Evolutionary conservation across 1,140 invertebrate genomes (phyloP), one percentile per base, ranked within the genome.

Genomic region (Stratiolaelaps scimitus): DNA sequence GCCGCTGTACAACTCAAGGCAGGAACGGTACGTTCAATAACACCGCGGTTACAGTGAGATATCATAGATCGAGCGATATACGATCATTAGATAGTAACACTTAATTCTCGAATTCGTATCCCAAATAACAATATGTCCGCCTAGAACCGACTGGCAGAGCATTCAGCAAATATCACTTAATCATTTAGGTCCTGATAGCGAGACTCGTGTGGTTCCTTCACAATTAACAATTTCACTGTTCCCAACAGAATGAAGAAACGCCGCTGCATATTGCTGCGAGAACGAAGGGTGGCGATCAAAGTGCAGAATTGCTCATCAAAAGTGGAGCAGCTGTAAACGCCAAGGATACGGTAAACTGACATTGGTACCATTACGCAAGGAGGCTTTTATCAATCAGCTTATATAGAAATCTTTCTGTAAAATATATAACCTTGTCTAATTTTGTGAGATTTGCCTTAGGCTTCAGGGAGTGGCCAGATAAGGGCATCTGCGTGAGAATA

Each of bases 301-400:
- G 93, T 78, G 93, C 91, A 10, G 81, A 96, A 68, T 96, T 98
- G 92, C 76, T 98, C 67, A 76, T 98, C 2, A 98, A 98, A 77
- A 94, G 90, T 15, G 95, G 95, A 4, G 94, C 94, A 10, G 87
- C 92, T 68, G 88, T 94, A 0, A 98, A 99, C 78, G 81, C 80
- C 1, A 72, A 71, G 17, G 75, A 78, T 69, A 75, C 80, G 73
- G 72, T 72, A 64, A 44, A n/a, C 20, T n/a, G n/a, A n/a, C n/a
- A n/a, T n/a, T n/a, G n/a, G n/a, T n/a, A n/a, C n/a, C n/a, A n/a
- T n/a, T n/a, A n/a, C n/a, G n/a, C n/a, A n/a, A n/a, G n/a, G n/a
- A n/a, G n/a, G n/a, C n/a, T n/a, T n/a, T n/a, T n/a, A n/a, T n/a
- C n/a, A n/a, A n/a, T n/a, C n/a, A n/a, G n/a, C n/a, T n/a, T n/a